phyloP scores from a whole-genome alignment of 2,797 vertebrate species.

The Scolopax rusticola region DNA sequence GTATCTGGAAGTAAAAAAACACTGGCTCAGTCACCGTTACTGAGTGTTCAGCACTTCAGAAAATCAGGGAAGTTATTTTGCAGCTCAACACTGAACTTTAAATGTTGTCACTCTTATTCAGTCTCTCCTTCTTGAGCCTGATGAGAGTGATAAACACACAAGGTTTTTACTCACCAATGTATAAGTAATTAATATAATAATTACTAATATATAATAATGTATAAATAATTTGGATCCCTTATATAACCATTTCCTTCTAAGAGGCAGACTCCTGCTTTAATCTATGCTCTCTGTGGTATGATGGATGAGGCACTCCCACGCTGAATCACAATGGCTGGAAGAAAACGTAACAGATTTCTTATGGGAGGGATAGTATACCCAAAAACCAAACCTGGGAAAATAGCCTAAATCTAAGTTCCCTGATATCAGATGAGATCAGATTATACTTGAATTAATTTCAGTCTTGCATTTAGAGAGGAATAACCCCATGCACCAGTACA shows the following conservation, averaged over 20 bases:
- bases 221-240: neutral
- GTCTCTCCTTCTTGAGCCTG: neutral
- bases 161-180: neutral
- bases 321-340: neutral
- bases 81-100: neutral
- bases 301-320: neutral
- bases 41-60: neutral
- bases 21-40: neutral
- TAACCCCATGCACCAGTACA: too few species aligned
- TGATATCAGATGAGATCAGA: neutral
- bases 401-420: neutral
- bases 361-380: neutral
- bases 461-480: too few species aligned
- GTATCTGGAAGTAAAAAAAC: neutral
- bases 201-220: too few species aligned
- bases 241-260: neutral
- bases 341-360: neutral
- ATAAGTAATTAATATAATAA: too few species aligned
- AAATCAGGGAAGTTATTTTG: neutral
- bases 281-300: neutral
- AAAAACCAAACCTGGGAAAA: neutral
- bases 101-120: neutral
- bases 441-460: neutral
- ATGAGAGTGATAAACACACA: neutral
- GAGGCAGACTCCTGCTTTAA: fast-evolving